Percentiles rank a stretch among this genome's conserved stretches.
Conservation (phyloP, 2,113 vertebrate genomes). For the Rhinoptilus africanus region DNA sequence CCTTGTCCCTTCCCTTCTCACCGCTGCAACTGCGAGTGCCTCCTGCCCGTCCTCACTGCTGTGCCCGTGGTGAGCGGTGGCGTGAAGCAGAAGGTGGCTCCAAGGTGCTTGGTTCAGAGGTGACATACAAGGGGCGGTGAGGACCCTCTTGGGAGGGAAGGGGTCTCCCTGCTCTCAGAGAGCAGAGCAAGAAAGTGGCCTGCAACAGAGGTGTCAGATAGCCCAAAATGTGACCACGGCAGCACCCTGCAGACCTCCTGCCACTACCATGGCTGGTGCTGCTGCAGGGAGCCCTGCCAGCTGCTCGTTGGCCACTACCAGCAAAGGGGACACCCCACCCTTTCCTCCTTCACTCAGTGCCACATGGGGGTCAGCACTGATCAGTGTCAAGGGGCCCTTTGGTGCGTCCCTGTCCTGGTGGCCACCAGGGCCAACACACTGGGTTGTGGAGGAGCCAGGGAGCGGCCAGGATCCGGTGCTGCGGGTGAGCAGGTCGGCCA, state of each 20-base stretch:
- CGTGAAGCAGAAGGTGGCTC: neutral
- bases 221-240: neutral
- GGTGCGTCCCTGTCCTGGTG: neutral
- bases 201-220: neutral
- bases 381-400: neutral
- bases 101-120: neutral
- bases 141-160: neutral
- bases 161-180: neutral
- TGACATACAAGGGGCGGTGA: neutral
- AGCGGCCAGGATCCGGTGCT: fast-evolving
- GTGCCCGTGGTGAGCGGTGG: fast-evolving
- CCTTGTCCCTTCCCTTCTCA: neutral
- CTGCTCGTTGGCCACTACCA: neutral
- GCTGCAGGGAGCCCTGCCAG: neutral
- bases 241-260: neutral
- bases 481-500: neutral
- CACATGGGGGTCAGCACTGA: neutral
- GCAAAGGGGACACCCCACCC: neutral
- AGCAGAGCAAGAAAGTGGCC: neutral
- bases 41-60: neutral
- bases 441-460: neutral
- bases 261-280: neutral
- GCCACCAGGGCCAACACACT: fast-evolving
- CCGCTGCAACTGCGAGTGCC: neutral
- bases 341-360: neutral